Conservation (phyloP, 2,797 vertebrate genomes). For the Platalea minor region DNA sequence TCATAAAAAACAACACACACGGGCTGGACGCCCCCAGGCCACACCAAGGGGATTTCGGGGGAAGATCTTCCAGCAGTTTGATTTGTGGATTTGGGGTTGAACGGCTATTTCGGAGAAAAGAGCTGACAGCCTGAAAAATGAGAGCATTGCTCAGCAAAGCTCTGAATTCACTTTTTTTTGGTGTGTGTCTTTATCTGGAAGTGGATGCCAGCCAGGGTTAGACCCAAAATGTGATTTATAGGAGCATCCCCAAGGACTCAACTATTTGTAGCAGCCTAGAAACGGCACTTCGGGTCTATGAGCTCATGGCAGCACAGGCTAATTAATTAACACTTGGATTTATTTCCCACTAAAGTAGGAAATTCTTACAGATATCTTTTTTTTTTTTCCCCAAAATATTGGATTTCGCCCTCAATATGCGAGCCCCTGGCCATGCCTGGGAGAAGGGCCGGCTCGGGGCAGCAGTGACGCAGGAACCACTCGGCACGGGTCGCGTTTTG, state of each 20-base stretch:
- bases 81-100: background rate
- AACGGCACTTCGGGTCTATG: background rate
- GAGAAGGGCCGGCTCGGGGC: background rate
- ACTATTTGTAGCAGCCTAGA: background rate
- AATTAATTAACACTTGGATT: background rate
- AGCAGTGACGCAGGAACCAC: background rate
- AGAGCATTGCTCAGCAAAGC: background rate
- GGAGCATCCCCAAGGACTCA: background rate
- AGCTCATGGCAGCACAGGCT: background rate
- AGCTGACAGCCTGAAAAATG: background rate
- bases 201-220: background rate
- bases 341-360: background rate
- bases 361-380: fast-evolving
- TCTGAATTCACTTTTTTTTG: background rate
- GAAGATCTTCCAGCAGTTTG: background rate
- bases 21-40: background rate
- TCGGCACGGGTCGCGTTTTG: background rate
- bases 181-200: background rate
- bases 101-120: background rate
- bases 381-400: background rate
- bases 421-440: background rate
- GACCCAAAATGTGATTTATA: background rate
- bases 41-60: background rate
- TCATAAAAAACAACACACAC: background rate
- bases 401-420: background rate